These are phyloP conservation scores for Haemorhous mexicanus DNA, from an alignment of 2,113 vertebrate genomes.

Conservation along the genomic window DNA sequence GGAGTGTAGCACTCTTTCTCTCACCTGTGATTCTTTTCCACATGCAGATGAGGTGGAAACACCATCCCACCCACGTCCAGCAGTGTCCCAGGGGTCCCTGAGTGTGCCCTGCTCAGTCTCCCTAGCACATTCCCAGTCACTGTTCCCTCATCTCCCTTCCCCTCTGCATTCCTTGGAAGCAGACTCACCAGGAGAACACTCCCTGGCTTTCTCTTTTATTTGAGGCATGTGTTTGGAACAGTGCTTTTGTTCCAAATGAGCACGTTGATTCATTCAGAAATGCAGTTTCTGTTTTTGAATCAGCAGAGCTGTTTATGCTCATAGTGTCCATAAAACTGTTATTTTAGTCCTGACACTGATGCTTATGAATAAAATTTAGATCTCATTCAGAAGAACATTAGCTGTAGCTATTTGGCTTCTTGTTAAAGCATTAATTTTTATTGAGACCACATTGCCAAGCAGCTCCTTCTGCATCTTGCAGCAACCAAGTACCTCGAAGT, in stretches of 20 bases:
- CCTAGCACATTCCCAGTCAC: not conserved
- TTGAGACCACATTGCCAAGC: constrained; percentile 19
- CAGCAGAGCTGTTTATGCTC: constrained; percentile 33
- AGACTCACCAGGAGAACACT: not conserved
- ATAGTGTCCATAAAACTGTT: constrained; percentile 61
- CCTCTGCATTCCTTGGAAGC: not conserved
- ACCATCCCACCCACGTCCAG: not conserved
- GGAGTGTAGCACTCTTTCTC: not conserved
- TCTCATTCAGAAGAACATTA: constrained; percentile 64
- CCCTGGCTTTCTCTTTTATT: not conserved
- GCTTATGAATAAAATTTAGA: constrained; percentile 65
- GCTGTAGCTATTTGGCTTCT: constrained; percentile 56
- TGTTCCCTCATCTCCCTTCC: not conserved
- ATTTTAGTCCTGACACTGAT: constrained; percentile 64
- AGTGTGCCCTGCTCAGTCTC: not conserved
- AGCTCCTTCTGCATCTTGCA: not conserved
- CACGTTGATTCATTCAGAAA: constrained; percentile 35
- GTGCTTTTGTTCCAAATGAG: constrained; percentile 42
- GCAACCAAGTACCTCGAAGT: not conserved
- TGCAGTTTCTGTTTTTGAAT: constrained; percentile 43
- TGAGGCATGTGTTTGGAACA: constrained; percentile 21
- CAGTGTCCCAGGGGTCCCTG: not conserved
- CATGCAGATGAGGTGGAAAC: not conserved
- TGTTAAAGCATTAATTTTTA: constrained; percentile 63
- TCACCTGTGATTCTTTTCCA: not conserved